A percentile compares a stretch with the other conserved stretches of the same genome.
Conservation (phyloP, 1,140 invertebrate species). For the Drosophila seguyi region DNA sequence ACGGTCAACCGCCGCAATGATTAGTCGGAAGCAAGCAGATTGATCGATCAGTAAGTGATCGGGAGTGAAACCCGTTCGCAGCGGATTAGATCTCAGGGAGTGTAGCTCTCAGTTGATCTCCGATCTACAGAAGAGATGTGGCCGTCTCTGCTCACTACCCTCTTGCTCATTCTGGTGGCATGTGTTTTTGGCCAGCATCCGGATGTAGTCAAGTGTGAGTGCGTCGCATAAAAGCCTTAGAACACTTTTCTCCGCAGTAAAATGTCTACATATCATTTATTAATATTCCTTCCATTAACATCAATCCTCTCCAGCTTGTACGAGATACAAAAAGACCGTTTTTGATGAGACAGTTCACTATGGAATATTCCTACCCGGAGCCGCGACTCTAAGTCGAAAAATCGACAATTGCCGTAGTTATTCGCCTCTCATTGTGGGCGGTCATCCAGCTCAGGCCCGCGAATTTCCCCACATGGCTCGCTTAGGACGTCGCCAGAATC, state of each 20-base stretch:
- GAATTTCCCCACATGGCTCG: conserved; percentile 85
- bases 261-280: neutral
- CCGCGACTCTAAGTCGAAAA: conserved; percentile 36
- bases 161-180: conserved; percentile 29
- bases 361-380: conserved; percentile 60
- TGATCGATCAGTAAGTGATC: conserved; percentile 15
- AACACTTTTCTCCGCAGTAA: neutral
- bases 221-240: neutral
- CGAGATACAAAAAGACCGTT: conserved; percentile 48
- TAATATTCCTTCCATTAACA: neutral
- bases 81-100: neutral
- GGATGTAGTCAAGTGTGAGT: conserved; percentile 51
- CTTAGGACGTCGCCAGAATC: conserved; percentile 50
- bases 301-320: conserved; percentile 47
- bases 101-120: conserved; percentile 8
- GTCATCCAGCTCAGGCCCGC: conserved; percentile 67
- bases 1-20: neutral
- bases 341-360: conserved; percentile 64
- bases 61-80: conserved; percentile 34
- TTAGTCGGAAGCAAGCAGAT: neutral
- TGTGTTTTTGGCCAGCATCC: conserved; percentile 21
- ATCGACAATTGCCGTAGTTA: conserved; percentile 65
- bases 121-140: conserved; percentile 40
- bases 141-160: conserved; percentile 3
- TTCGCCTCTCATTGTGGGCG: conserved; percentile 69